phyloP scores from a whole-genome alignment of 1,140 invertebrate genomes.

The Pygmarrhopalites habei region DNA sequence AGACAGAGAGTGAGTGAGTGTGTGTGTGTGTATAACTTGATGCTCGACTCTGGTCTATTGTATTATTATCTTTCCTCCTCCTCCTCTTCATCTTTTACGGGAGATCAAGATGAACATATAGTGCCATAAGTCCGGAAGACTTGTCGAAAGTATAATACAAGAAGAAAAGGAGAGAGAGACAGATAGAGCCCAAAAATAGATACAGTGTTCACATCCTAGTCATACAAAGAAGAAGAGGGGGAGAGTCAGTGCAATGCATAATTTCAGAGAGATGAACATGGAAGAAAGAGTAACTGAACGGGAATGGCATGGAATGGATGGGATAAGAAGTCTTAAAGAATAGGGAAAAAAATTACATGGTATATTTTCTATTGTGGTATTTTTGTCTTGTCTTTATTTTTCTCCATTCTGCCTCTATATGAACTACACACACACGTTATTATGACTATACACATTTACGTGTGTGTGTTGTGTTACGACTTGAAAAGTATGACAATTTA shows the following conservation, averaged over 20 bases:
- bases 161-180: background rate
- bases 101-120: background rate
- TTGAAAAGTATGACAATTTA: no score
- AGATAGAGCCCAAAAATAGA: slow-evolving; percentile 9
- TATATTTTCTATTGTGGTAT: background rate
- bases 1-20: no score
- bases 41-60: no score
- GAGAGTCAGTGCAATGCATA: background rate
- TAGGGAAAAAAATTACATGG: background rate
- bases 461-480: no score
- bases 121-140: slow-evolving; percentile 9
- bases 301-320: no score
- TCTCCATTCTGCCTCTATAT: background rate
- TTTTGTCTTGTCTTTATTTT: background rate
- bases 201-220: background rate
- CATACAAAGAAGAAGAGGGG: background rate
- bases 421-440: no score
- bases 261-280: slow-evolving; percentile 1
- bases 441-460: no score
- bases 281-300: no score
- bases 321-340: no score
- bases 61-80: no score
- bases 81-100: no score
- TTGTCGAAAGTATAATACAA: background rate
- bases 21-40: no score